Conservation (phyloP, 2,888 invertebrate species). For the Drosophila borealis region DNA sequence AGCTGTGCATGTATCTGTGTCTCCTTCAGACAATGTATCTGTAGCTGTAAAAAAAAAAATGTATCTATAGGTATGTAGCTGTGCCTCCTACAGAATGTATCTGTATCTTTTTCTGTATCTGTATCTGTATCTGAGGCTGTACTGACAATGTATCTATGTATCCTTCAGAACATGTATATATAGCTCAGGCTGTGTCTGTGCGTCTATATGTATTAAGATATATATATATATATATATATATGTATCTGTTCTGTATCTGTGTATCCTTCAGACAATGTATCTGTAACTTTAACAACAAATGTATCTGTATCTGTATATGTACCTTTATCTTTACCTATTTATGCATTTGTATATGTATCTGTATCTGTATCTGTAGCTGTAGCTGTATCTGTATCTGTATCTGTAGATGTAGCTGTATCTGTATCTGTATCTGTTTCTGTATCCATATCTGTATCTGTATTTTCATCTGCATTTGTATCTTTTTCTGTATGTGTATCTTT, state of each 20-base stretch:
- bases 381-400: background rate
- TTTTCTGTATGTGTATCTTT: background rate
- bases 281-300: no score
- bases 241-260: background rate
- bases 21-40: background rate
- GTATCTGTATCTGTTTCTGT: background rate
- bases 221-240: no score
- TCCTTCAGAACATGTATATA: conserved; percentile 1
- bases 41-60: no score
- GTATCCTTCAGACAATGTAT: no score
- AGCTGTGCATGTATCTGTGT: background rate
- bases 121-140: background rate
- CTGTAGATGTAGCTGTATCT: conserved; percentile 4
- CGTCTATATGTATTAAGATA: background rate
- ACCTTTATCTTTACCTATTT: background rate
- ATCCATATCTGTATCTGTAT: background rate
- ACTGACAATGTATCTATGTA: background rate
- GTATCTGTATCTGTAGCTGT: conserved; percentile 3
- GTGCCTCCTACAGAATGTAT: background rate
- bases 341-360: background rate
- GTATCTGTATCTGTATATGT: background rate
- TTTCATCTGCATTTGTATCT: background rate
- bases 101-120: background rate
- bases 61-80: background rate
- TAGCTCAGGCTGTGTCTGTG: background rate